phyloP scores from a whole-genome alignment of 53 echinoderm and acorn worm genomes.

The Paelopatides confundens region DNA sequence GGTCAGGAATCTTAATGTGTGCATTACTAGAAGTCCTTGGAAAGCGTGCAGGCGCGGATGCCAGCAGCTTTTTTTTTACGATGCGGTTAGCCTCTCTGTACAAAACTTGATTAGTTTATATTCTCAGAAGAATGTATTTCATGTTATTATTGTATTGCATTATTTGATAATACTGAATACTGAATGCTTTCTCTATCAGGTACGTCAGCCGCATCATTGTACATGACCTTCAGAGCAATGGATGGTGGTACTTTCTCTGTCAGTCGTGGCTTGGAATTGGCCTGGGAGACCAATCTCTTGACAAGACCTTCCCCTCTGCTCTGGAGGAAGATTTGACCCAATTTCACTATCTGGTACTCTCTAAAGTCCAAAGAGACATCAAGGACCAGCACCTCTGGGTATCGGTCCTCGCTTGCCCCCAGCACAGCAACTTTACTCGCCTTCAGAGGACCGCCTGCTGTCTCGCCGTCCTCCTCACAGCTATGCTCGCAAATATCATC shows the following conservation, averaged over 20 bases:
- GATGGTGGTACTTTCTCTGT: slow-evolving; percentile 94
- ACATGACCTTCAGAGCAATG: slow-evolving; percentile 84
- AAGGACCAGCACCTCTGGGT: slow-evolving; percentile 94
- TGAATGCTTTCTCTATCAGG: slow-evolving; percentile 60
- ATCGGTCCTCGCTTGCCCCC: slow-evolving; percentile 79
- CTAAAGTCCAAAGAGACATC: slow-evolving; percentile 73
- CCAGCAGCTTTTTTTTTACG: too few relatives aligned
- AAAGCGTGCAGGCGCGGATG: too few relatives aligned
- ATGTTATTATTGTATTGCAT: too few relatives aligned
- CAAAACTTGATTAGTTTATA: too few relatives aligned
- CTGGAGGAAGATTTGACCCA: slow-evolving; percentile 72
- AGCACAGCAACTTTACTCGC: slow-evolving; percentile 84
- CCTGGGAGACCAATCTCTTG: slow-evolving; percentile 66
- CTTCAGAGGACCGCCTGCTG: slow-evolving; percentile 93
- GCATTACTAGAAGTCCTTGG: too few relatives aligned
- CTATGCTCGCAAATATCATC: slow-evolving; percentile 90
- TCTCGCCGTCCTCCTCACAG: slow-evolving; percentile 75
- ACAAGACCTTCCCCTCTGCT: slow-evolving; percentile 79
- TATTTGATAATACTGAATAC: too few relatives aligned
- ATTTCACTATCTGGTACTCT: slow-evolving; percentile 84
- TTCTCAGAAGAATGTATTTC: too few relatives aligned
- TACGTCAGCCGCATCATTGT: slow-evolving; percentile 88
- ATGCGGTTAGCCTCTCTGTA: too few relatives aligned
- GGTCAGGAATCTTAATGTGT: too few relatives aligned
- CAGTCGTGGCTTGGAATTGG: slow-evolving; percentile 91